Evolutionary conservation across 1,140 invertebrate genomes (phyloP), one percentile per base, ranked within the genome.

Genomic region (Drosophila willistoni): DNA sequence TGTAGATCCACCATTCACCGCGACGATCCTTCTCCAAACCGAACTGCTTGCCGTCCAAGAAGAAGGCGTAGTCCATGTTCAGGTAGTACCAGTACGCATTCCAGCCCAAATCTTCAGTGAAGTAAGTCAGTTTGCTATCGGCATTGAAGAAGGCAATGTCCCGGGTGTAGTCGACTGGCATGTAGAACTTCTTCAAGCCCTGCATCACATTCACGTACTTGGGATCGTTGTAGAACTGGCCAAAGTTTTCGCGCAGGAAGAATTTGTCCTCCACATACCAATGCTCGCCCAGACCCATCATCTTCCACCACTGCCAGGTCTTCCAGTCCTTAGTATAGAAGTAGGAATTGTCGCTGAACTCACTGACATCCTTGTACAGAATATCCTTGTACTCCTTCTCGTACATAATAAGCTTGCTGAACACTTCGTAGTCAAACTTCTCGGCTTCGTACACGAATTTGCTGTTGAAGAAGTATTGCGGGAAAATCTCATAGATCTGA

Each of bases 51-150:
- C 93, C 92, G 73, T 91, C 93, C 42, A 95, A 93, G 93, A 94
- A 95, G 91, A 92, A 93, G 2, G 96, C 95, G 72, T 94, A 94
- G 19, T 94, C 93, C 29, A 96, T 71, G 63, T 95, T 93, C 54
- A 94, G 92, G 76, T 95, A 95, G 79, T 94, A 95, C 90, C 96
- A 96, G 78, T 94, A 95, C 1, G 94, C 87, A 80, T 96, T 96
- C n/a, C 96, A 92, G 68, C 94, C 94, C 63, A 95, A 92, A 90
- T 96, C 96, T 71, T 97, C 95, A 0, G 95, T 95, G 93, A 95
- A 97, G 90, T 97, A 97, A 19, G 93, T 93, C 17, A 97, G 57
- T 60, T 94, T 92, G 65, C 94, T 93, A 25, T 94, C 91, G 4
- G 93, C 78, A 54, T 93, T 93, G 93, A 73, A 95, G 94, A 93